phyloP scores from a whole-genome alignment of 2,888 invertebrate species.

The Calameuta idolon region DNA sequence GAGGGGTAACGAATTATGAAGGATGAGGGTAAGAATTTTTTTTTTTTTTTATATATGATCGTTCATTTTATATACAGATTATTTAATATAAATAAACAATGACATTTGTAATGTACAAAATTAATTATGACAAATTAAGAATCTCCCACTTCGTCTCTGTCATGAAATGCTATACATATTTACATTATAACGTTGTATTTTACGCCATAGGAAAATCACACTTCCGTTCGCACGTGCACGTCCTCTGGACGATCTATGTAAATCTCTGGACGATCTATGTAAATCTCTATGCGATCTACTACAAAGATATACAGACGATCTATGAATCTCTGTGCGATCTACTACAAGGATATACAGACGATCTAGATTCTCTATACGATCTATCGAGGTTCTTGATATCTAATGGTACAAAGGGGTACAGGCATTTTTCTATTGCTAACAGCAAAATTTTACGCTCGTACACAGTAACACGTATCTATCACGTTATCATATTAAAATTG shows the following conservation, averaged over 20 bases:
- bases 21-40: background rate
- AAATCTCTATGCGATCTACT: background rate
- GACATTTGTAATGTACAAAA: slow-evolving; percentile 58
- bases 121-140: slow-evolving; percentile 28
- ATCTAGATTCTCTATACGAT: too few species aligned
- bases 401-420: too few species aligned
- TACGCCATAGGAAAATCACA: background rate
- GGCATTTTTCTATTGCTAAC: background rate
- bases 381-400: too few species aligned
- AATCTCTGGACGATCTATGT: background rate
- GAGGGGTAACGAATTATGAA: background rate
- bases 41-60: background rate
- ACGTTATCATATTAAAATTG: background rate
- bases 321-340: too few species aligned
- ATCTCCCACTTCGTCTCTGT: slow-evolving; percentile 29
- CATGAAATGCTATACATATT: slow-evolving; percentile 46
- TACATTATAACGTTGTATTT: slow-evolving; percentile 18
- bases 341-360: too few species aligned
- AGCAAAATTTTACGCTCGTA: background rate
- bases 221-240: background rate
- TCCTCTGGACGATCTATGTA: background rate
- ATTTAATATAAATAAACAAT: slow-evolving; percentile 62
- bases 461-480: background rate
- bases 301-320: too few species aligned
- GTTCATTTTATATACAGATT: slow-evolving; percentile 41